A percentile compares a stretch with the other conserved stretches of the same genome.
These are phyloP conservation scores for Acronicta leporina DNA, from an alignment of 2,888 invertebrate genomes.

Conservation along the genomic window DNA sequence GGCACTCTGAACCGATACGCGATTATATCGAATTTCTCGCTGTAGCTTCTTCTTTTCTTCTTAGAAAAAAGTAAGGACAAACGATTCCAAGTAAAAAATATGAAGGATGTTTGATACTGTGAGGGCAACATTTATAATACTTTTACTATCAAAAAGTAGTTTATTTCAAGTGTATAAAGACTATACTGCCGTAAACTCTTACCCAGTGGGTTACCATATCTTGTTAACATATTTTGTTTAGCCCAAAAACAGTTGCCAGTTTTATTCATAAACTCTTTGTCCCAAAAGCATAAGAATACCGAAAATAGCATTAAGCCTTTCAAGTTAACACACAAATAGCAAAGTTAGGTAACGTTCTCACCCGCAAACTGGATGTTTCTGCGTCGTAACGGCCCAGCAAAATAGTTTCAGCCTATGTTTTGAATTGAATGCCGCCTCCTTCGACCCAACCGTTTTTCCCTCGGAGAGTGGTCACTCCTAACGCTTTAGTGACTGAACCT, in stretches of 20 bases:
- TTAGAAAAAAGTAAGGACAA: too few relatives aligned
- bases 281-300: constrained; percentile 42
- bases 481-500: constrained; percentile 45
- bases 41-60: too few relatives aligned
- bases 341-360: constrained; percentile 47
- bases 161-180: background rate
- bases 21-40: too few relatives aligned
- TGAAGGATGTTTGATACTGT: too few relatives aligned
- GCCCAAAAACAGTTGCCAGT: constrained; percentile 16
- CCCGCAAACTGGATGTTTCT: constrained; percentile 44
- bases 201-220: background rate
- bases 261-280: constrained; percentile 36
- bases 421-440: constrained; percentile 46
- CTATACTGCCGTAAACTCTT: background rate
- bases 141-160: background rate
- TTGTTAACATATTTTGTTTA: constrained; percentile 5
- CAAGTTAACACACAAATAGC: constrained; percentile 54
- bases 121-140: too few relatives aligned
- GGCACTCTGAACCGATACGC: too few relatives aligned
- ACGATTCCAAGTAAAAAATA: too few relatives aligned
- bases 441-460: constrained; percentile 44
- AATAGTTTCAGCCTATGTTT: constrained; percentile 53
- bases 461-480: constrained; percentile 44
- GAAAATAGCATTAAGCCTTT: constrained; percentile 46
- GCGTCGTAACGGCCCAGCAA: constrained; percentile 41